phyloP scores from a whole-genome alignment of 2,113 vertebrate species.

The Tretioscincus oriximinensis region DNA sequence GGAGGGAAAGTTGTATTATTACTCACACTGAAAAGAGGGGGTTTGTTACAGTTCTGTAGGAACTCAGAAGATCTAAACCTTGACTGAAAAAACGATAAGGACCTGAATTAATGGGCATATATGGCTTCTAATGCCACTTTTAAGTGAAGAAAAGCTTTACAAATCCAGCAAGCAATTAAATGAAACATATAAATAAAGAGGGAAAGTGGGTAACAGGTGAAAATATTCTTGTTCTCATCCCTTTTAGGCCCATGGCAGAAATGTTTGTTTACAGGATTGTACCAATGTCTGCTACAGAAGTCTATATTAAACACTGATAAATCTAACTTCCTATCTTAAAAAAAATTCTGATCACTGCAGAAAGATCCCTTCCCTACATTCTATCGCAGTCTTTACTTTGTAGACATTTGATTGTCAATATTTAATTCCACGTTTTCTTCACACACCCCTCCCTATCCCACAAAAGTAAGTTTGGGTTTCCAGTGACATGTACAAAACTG shows the following conservation, averaged over 20 bases:
- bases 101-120: conserved; percentile 44
- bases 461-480: conserved; percentile 58
- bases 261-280: conserved; percentile 56
- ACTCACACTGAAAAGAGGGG: conserved; percentile 69
- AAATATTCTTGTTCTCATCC: conserved; percentile 50
- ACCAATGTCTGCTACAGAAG: conserved; percentile 45
- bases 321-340: conserved; percentile 47
- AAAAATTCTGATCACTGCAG: conserved; percentile 39
- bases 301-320: conserved; percentile 35
- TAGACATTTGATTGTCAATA: conserved; percentile 75
- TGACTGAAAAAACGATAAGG: conserved; percentile 60
- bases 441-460: conserved; percentile 49
- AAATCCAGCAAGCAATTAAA: conserved; percentile 61
- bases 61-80: conserved; percentile 70
- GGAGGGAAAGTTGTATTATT: conserved; percentile 70
- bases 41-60: conserved; percentile 54
- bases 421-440: conserved; percentile 62
- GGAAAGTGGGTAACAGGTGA: conserved; percentile 46
- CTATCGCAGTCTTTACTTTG: conserved; percentile 49
- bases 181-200: conserved; percentile 63
- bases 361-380: conserved; percentile 24
- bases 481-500: conserved; percentile 62
- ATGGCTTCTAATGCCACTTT: conserved; percentile 60
- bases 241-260: conserved; percentile 50
- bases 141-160: conserved; percentile 70